Conservation (phyloP, 2,797 vertebrate genomes). For the Acridotheres tristis region DNA sequence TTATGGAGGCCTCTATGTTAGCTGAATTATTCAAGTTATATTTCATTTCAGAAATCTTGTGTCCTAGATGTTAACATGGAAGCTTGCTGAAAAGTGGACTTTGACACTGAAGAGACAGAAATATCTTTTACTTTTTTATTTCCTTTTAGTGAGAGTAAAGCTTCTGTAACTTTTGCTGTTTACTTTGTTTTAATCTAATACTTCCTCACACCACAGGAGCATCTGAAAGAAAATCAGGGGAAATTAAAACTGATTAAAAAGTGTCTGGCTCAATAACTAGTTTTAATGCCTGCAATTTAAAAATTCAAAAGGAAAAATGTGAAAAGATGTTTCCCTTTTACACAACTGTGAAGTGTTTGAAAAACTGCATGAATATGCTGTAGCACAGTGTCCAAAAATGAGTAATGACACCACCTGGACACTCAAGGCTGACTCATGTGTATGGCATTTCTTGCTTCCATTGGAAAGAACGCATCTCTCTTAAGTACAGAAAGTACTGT, state of each 20-base stretch:
- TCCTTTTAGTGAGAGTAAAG: neutral
- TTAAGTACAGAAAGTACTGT: slow-evolving; percentile 77
- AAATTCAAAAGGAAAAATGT: neutral
- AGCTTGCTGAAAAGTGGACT: neutral
- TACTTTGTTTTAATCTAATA: neutral
- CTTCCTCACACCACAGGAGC: neutral
- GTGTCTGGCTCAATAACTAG: neutral
- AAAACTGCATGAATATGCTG: slow-evolving; percentile 54
- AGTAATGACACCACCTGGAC: slow-evolving; percentile 78
- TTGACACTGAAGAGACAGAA: neutral
- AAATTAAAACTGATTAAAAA: neutral
- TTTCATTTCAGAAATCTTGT: neutral
- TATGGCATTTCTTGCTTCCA: slow-evolving; percentile 68
- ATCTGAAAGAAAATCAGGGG: neutral
- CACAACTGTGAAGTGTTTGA: slow-evolving; percentile 18
- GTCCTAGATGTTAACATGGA: neutral
- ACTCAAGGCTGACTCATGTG: slow-evolving; percentile 72
- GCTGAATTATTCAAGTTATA: neutral
- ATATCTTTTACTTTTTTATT: neutral
- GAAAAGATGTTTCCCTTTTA: slow-evolving; percentile 13
- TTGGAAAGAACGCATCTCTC: slow-evolving; percentile 68
- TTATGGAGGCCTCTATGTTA: neutral
- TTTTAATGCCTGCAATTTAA: neutral
- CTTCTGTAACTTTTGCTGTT: neutral
- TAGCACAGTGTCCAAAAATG: slow-evolving; percentile 64